Conservation (phyloP, 2,797 vertebrate species). For the Iguana delicatissima region DNA sequence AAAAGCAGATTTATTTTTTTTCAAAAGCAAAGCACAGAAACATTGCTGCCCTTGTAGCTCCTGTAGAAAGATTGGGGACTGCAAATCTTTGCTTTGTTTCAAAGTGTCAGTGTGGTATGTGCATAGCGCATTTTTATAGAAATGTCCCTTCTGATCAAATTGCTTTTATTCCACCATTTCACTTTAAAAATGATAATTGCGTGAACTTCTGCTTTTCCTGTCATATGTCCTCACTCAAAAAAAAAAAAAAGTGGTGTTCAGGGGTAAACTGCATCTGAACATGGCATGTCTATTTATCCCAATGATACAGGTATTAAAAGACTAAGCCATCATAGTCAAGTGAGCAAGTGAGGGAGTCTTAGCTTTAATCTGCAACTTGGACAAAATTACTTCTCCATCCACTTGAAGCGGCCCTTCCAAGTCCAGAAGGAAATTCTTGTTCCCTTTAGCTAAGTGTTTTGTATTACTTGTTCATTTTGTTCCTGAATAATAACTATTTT, state of each 20-base stretch:
- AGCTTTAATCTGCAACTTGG: too few relatives aligned
- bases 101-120: not conserved
- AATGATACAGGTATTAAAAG: not conserved
- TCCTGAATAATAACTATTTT: not conserved
- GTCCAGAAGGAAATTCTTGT: too few relatives aligned
- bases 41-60: not conserved
- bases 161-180: not conserved
- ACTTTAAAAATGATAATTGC: not conserved
- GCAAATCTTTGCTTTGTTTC: not conserved
- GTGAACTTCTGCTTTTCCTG: not conserved
- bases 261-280: not conserved
- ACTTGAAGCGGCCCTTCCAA: too few relatives aligned
- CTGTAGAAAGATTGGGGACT: constrained; percentile 9
- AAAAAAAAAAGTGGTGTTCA: not conserved
- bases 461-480: not conserved
- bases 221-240: not conserved
- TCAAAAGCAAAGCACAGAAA: not conserved
- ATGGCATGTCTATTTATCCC: not conserved
- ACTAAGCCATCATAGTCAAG: not conserved
- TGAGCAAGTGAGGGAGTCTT: too few relatives aligned
- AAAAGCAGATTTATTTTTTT: not conserved
- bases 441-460: not conserved
- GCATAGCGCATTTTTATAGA: not conserved
- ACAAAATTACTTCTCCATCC: too few relatives aligned
- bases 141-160: not conserved